Evolutionary conservation across 2,888 invertebrate genomes (phyloP).

Genomic region (Petrolisthes cinctipes): DNA sequence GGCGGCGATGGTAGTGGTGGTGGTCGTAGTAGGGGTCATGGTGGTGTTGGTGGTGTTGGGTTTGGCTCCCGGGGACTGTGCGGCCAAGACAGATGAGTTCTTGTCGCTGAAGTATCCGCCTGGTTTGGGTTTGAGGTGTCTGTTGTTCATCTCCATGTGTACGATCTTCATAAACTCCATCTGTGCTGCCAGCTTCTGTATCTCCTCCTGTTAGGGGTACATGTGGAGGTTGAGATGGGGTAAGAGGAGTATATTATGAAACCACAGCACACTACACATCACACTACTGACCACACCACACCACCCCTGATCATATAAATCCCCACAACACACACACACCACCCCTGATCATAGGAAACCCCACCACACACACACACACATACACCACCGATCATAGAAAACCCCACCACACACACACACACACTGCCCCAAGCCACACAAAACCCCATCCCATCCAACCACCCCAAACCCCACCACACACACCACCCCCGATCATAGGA

Average conservation of each 20-base stretch:
- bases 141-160: conserved; percentile 92
- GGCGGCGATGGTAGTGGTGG: not conserved
- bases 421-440: not conserved
- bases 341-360: not conserved
- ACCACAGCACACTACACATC: not conserved
- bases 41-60: conserved; percentile 23
- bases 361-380: not conserved
- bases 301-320: not conserved
- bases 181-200: conserved; percentile 90
- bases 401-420: not conserved
- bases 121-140: conserved; percentile 85
- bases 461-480: not conserved
- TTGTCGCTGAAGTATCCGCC: conserved; percentile 81
- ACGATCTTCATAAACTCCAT: conserved; percentile 95
- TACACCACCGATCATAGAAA: not conserved
- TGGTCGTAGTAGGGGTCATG: not conserved
- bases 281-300: not conserved
- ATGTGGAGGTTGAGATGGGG: not conserved
- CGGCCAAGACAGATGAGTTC: conserved; percentile 56
- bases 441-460: not conserved
- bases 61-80: conserved; percentile 50
- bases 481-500: conserved; percentile 76
- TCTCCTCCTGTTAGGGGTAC: conserved; percentile 81
- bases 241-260: not conserved
- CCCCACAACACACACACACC: not conserved